A percentile compares a stretch with the other conserved stretches of the same genome.
Evolutionary conservation across 1,140 invertebrate species (phyloP).

Genomic region (Brachionus sp.): DNA sequence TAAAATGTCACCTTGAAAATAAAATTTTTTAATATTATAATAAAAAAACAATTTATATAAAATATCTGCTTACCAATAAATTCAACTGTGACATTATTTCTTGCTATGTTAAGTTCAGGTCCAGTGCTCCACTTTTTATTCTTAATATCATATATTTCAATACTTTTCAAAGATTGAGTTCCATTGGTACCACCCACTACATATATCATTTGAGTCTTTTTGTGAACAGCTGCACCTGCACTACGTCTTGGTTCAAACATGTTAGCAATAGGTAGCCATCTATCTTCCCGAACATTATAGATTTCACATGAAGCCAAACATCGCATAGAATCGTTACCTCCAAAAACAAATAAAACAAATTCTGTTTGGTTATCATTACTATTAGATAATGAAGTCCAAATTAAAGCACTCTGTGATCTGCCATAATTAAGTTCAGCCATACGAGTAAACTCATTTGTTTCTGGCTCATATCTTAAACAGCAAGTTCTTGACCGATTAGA

Average conservation of each 20-base stretch:
- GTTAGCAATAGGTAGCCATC: not conserved
- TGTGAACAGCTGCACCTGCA: constrained; percentile 14
- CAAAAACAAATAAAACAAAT: constrained; percentile 41
- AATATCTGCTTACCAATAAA: constrained; percentile 6
- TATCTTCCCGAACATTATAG: constrained; percentile 3
- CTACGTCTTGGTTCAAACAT: constrained; percentile 40
- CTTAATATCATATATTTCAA: constrained; percentile 44
- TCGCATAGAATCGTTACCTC: constrained; percentile 25
- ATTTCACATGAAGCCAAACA: constrained; percentile 27
- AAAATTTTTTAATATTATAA: not conserved
- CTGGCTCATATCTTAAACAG: constrained; percentile 24
- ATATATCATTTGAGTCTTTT: not conserved
- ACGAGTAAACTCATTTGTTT: not conserved
- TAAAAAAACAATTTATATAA: not conserved
- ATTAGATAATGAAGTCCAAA: not conserved
- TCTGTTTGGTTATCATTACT: not conserved
- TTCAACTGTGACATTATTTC: constrained; percentile 33
- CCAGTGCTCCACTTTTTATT: constrained; percentile 29
- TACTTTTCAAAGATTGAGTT: not conserved
- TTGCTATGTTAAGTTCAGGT: constrained; percentile 8
- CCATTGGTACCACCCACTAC: constrained; percentile 44
- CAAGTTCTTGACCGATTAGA: not conserved
- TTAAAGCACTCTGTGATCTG: not conserved
- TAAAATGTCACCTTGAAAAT: constrained; percentile 24
- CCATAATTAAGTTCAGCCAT: constrained; percentile 6